phyloP scores from a whole-genome alignment of 2,888 invertebrate genomes.

The Trachelus iudaicus region DNA sequence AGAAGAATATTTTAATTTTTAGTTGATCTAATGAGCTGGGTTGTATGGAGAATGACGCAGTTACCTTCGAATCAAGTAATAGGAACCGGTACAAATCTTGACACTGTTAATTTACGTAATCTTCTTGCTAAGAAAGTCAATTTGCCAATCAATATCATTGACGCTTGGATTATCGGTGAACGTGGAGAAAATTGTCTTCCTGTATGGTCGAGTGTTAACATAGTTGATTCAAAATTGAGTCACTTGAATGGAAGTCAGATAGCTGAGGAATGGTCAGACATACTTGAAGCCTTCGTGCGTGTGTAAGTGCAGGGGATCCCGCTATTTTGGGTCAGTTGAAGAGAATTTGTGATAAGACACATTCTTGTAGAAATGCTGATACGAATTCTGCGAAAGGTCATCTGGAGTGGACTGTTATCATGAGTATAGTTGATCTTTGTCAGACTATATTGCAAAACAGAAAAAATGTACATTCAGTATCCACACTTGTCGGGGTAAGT shows the following conservation, averaged over 20 bases:
- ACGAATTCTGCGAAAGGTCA: neutral
- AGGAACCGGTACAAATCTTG: neutral
- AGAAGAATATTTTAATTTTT: neutral
- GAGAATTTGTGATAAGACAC: neutral
- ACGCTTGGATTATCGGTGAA: neutral
- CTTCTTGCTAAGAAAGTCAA: neutral
- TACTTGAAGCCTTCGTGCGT: neutral
- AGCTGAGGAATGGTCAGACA: neutral
- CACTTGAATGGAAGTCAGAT: neutral
- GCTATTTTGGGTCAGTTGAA: neutral
- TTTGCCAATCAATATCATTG: neutral
- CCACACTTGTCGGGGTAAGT: neutral
- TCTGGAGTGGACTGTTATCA: neutral
- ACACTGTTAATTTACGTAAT: neutral
- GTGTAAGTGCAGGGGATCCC: neutral
- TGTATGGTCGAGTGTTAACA: neutral
- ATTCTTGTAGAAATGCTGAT: neutral
- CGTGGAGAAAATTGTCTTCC: neutral
- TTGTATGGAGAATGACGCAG: neutral
- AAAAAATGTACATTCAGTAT: neutral
- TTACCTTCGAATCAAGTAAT: neutral
- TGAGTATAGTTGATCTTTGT: neutral
- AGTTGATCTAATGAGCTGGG: neutral
- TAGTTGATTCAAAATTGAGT: neutral
- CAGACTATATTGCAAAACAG: neutral